Conservation (phyloP, 2,113 vertebrate species). For the Archilochus colubris region DNA sequence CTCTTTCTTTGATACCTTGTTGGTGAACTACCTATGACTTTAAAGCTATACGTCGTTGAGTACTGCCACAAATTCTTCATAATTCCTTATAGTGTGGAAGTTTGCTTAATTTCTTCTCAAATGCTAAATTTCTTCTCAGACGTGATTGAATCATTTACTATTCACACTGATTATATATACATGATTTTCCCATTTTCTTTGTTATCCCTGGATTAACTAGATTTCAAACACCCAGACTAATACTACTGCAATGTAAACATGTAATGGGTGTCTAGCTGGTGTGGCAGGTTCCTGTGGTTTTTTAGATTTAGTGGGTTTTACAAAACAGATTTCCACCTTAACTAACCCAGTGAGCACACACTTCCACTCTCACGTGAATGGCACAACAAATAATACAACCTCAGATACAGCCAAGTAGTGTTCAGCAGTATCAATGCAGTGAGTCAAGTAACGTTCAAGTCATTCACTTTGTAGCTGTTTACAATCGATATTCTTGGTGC, state of each 20-base stretch:
- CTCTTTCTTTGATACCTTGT: neutral
- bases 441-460: neutral
- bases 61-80: neutral
- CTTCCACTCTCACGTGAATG: neutral
- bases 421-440: neutral
- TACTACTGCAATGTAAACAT: too few species aligned
- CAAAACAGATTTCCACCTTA: neutral
- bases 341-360: neutral
- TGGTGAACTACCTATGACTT: neutral
- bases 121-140: neutral
- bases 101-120: neutral
- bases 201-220: too few species aligned
- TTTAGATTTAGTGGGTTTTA: neutral
- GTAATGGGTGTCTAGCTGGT: too few species aligned
- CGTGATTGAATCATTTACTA: too few species aligned
- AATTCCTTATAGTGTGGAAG: neutral
- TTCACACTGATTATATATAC: too few species aligned
- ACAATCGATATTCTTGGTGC: neutral
- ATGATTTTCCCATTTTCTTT: too few species aligned
- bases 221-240: too few species aligned
- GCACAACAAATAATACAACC: neutral
- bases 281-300: neutral
- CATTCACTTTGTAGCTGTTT: neutral
- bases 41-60: neutral
- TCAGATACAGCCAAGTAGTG: neutral